These are phyloP conservation scores for Holothuria scabra DNA, from an alignment of 53 echinoderm and acorn worm genomes.

Conservation along the genomic window DNA sequence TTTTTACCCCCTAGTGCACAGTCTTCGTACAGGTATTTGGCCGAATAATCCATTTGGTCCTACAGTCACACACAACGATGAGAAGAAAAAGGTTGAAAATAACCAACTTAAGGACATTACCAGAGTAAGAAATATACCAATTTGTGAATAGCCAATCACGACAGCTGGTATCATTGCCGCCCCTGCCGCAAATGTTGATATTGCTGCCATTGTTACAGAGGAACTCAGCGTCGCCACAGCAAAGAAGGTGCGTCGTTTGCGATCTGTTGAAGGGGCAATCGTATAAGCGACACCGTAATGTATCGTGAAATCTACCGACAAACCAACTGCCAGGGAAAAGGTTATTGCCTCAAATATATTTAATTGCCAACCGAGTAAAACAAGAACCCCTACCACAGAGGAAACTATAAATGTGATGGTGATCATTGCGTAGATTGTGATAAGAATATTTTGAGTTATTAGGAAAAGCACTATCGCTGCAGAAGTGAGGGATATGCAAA, in stretches of 20 bases:
- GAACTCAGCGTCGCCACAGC: conserved; percentile 55
- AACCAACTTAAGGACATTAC: conserved; percentile 80
- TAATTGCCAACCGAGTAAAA: conserved; percentile 76
- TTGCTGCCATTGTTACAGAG: conserved; percentile 60
- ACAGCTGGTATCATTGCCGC: conserved; percentile 78
- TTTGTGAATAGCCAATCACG: conserved; percentile 68
- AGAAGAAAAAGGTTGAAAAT: conserved; percentile 76
- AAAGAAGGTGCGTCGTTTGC: conserved; percentile 46
- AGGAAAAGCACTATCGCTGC: conserved; percentile 62
- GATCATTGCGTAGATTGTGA: conserved; percentile 60
- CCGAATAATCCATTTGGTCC: conserved; percentile 63
- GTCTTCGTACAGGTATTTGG: neutral
- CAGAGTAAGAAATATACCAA: conserved; percentile 73
- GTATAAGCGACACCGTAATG: conserved; percentile 81
- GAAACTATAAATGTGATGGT: conserved; percentile 65
- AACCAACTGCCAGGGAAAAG: conserved; percentile 64
- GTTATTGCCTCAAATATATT: conserved; percentile 71
- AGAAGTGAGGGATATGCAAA: conserved; percentile 49
- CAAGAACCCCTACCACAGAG: conserved; percentile 59
- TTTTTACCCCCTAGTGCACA: no score
- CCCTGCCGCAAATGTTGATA: conserved; percentile 86
- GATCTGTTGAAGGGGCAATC: conserved; percentile 44
- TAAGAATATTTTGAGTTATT: conserved; percentile 56
- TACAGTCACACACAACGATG: conserved; percentile 72
- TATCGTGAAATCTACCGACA: conserved; percentile 83